Evolutionary conservation across 1,140 invertebrate genomes (phyloP), one percentile per base, ranked within the genome.

Genomic region (Zaprionus davidi): DNA sequence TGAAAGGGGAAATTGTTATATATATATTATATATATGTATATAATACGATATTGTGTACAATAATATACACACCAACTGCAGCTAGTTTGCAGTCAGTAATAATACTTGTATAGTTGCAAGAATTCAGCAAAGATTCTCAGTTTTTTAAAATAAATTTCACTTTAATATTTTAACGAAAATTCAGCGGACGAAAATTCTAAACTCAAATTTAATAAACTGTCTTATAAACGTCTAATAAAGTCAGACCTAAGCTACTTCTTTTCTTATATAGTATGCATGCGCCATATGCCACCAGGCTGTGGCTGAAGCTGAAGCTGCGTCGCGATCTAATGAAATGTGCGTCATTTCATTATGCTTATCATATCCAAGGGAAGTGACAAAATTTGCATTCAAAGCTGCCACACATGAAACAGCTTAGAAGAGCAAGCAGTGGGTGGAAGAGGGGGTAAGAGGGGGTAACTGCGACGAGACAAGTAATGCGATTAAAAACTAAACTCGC

Each of bases 401-500:
- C 59, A 41, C 55, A 56, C 28, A 55, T 76, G 56, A 36, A 38
- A 55, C 60, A 44, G 49, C 78, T 36, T 24, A 57, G 60, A 66
- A 36, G 22, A 22, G 20, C 1, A 4, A 20, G 13, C 9, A 13
- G 9, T 5, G 17, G 49, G 51, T 34, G 28, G 26, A 22, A 22
- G 7, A 31, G 44, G n/a, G 22, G 22, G 57, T 57, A 17, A 34
- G 57, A 62, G 44, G 7, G 7, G 51, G 31, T 34, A 34, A 34
- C 17, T 28, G 7, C 46, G 68, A 72, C 49, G 56, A 55, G 75
- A 56, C 70, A 78, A 78, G 74, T 65, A 81, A 81, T 81, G 79
- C 79, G 73, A 81, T 81, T 82, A 81, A 82, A 78, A 78, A 81
- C 66, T 81, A 78, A 80, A 53, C 59, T 55, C 44, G 24, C 41